phyloP scores from a whole-genome alignment of 1,140 invertebrate genomes.

The Drepana arcuata region DNA sequence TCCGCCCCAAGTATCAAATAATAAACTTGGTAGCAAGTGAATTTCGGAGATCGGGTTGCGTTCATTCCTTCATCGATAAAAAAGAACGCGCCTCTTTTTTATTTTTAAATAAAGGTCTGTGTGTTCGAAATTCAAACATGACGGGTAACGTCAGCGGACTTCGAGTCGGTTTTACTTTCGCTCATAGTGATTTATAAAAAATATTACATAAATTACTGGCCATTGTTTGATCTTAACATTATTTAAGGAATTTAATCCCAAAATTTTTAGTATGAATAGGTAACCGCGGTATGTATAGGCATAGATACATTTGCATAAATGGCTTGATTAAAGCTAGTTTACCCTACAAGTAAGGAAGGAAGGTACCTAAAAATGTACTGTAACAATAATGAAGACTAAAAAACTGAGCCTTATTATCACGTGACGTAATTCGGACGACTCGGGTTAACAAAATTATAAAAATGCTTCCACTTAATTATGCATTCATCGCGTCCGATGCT shows the following conservation, averaged over 20 bases:
- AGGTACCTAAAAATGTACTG: no score
- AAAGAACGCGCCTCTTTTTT: conserved; percentile 25
- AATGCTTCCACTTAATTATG: conserved; percentile 66
- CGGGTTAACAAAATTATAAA: conserved; percentile 51
- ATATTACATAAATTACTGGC: no score
- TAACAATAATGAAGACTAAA: no score
- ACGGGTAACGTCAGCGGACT: conserved; percentile 45
- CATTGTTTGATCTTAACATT: no score
- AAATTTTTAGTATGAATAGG: no score
- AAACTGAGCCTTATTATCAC: no score
- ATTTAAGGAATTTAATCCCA: no score
- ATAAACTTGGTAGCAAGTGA: conserved; percentile 71
- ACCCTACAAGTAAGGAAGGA: no score
- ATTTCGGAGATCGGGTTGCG: conserved; percentile 63
- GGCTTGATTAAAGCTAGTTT: no score
- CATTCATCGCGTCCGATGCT: conserved; percentile 60
- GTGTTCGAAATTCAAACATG: conserved; percentile 52
- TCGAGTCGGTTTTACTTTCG: conserved; percentile 25
- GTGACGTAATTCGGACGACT: conserved; percentile 7
- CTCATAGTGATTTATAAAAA: no score
- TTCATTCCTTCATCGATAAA: conserved; percentile 26
- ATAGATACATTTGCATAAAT: no score
- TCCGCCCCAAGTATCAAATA: conserved; percentile 66
- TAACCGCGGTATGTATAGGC: no score
- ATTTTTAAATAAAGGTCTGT: conserved; percentile 16